Evolutionary conservation across 2,888 invertebrate genomes (phyloP).

Genomic region (Melipona bicolor): DNA sequence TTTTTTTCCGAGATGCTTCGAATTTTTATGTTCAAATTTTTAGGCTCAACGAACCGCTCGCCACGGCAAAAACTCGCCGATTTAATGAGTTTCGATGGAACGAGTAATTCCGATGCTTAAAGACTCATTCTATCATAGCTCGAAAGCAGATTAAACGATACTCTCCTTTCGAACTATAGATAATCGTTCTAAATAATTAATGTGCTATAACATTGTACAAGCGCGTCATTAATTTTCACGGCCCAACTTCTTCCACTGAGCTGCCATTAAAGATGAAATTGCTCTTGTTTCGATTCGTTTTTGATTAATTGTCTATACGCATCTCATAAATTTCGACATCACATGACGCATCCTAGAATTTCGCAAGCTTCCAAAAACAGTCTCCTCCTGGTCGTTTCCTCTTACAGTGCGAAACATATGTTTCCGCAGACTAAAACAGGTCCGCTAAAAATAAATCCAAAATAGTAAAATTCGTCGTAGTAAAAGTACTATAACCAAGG

Average conservation of each 20-base stretch:
- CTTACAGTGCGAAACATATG: constrained; percentile 8
- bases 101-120: constrained; percentile 13
- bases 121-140: constrained; percentile 22
- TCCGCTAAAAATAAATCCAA: neutral
- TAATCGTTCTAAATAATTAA: constrained; percentile 59
- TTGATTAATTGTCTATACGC: constrained; percentile 4
- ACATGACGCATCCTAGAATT: neutral
- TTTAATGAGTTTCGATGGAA: constrained; percentile 34
- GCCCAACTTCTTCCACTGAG: constrained; percentile 23
- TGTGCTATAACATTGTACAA: constrained; percentile 38
- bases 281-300: constrained; percentile 16
- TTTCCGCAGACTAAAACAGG: neutral
- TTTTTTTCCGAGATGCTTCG: neutral
- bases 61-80: constrained; percentile 5
- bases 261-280: constrained; percentile 17
- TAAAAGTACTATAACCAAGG: too few relatives aligned
- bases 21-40: neutral
- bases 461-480: too few relatives aligned
- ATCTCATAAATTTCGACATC: neutral
- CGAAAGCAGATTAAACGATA: constrained; percentile 47
- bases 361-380: neutral
- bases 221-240: constrained; percentile 55
- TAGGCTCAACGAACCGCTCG: constrained; percentile 23
- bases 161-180: constrained; percentile 36
- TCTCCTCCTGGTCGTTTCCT: too few relatives aligned